Evolutionary conservation across 2,797 vertebrate species (phyloP).

Genomic region (Typhlichthys eigenmanni): DNA sequence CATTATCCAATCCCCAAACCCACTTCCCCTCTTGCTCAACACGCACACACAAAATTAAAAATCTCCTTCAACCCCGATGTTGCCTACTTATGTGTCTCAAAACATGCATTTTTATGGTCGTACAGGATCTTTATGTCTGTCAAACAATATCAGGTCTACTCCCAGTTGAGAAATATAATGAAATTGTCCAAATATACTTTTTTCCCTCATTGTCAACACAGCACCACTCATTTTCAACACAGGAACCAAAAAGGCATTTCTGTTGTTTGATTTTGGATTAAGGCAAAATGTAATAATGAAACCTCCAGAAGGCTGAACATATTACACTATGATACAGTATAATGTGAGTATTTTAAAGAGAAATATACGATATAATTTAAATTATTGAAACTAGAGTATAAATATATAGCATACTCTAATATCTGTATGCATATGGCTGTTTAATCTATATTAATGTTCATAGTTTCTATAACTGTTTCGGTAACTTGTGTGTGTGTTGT

Average conservation of each 20-base stretch:
- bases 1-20: slow-evolving; percentile 58
- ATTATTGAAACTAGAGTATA: background rate
- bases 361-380: too few relatives aligned
- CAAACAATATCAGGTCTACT: slow-evolving; percentile 53
- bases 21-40: slow-evolving; percentile 43
- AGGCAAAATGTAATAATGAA: too few relatives aligned
- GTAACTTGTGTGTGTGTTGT: too few relatives aligned
- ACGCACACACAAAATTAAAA: slow-evolving; percentile 64
- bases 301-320: background rate
- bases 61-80: slow-evolving; percentile 38
- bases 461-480: too few relatives aligned
- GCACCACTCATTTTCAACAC: slow-evolving; percentile 25
- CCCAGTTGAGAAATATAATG: slow-evolving; percentile 55
- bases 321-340: slow-evolving; percentile 7
- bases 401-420: background rate
- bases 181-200: slow-evolving; percentile 14
- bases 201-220: slow-evolving; percentile 22
- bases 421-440: too few relatives aligned
- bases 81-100: slow-evolving; percentile 23
- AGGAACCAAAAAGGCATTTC: slow-evolving; percentile 23
- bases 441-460: too few relatives aligned
- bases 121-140: slow-evolving; percentile 52
- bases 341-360: too few relatives aligned
- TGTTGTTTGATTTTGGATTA: background rate
- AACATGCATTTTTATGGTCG: slow-evolving; percentile 35